A percentile compares a stretch with the other conserved stretches of the same genome.
These are phyloP conservation scores for Geopemphigus sp. DNA, from an alignment of 1,140 invertebrate species.

Conservation along the genomic window DNA sequence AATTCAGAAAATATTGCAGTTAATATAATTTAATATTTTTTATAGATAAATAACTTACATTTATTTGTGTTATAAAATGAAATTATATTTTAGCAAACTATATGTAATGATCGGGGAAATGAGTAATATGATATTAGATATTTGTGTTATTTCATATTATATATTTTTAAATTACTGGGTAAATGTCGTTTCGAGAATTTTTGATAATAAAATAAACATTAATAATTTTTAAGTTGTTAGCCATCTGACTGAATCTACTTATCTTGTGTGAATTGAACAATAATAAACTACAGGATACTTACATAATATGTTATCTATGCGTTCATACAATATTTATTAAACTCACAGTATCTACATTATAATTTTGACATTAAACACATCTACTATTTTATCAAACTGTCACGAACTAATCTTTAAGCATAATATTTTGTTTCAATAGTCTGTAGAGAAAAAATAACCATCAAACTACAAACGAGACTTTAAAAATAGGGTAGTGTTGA, in stretches of 20 bases:
- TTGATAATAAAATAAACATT: background rate
- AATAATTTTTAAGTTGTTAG: background rate
- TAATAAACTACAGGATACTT: no score
- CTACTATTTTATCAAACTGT: conserved; percentile 10
- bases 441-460: background rate
- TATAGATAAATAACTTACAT: background rate
- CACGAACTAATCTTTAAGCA: background rate
- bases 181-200: background rate
- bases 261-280: no score
- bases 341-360: background rate
- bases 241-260: background rate
- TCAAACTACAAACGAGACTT: conserved; percentile 9
- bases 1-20: no score
- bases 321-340: background rate
- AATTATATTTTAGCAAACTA: no score
- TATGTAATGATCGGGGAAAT: no score
- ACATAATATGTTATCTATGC: no score
- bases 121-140: no score
- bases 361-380: background rate
- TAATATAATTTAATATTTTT: background rate
- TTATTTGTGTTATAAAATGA: conserved; percentile 20
- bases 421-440: background rate
- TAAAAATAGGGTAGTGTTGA: conserved; percentile 10
- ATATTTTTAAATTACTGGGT: background rate
- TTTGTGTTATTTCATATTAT: background rate